A percentile compares a stretch with the other conserved stretches of the same genome.
Conservation (phyloP, 2,113 vertebrate species). For the Proterorhinus semilunaris region DNA sequence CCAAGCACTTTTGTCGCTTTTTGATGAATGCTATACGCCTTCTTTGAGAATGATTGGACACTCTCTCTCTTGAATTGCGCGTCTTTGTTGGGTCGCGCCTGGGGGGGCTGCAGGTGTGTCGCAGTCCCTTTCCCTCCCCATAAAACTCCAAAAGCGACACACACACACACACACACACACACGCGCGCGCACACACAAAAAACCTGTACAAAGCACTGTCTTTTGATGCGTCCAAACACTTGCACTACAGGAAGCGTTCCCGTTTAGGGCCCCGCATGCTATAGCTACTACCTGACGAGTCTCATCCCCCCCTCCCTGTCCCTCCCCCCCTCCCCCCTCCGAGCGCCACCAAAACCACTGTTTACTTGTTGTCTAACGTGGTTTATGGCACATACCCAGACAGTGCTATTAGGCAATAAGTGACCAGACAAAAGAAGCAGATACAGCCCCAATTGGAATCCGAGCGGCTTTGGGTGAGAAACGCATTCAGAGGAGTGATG, state of each 20-base stretch:
- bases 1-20: too few relatives aligned
- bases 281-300: constrained; percentile 54
- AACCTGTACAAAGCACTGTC: constrained; percentile 36
- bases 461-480: background rate
- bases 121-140: background rate
- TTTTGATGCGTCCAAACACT: constrained; percentile 36
- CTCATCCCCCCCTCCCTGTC: constrained; percentile 33
- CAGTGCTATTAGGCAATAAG: constrained; percentile 31
- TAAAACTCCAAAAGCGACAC: too few relatives aligned
- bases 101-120: constrained; percentile 52
- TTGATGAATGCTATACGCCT: background rate
- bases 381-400: constrained; percentile 43
- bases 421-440: constrained; percentile 6
- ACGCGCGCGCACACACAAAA: background rate
- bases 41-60: background rate
- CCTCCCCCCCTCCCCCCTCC: background rate
- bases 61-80: too few relatives aligned
- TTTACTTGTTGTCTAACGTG: constrained; percentile 63
- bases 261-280: constrained; percentile 51
- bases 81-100: constrained; percentile 9
- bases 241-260: constrained; percentile 52
- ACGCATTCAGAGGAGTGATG: background rate
- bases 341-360: constrained; percentile 35
- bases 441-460: background rate
- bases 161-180: too few relatives aligned